Evolutionary conservation across 2,888 invertebrate species (phyloP), one percentile per base, ranked within the genome.

Genomic region (Periphyllus acericola): DNA sequence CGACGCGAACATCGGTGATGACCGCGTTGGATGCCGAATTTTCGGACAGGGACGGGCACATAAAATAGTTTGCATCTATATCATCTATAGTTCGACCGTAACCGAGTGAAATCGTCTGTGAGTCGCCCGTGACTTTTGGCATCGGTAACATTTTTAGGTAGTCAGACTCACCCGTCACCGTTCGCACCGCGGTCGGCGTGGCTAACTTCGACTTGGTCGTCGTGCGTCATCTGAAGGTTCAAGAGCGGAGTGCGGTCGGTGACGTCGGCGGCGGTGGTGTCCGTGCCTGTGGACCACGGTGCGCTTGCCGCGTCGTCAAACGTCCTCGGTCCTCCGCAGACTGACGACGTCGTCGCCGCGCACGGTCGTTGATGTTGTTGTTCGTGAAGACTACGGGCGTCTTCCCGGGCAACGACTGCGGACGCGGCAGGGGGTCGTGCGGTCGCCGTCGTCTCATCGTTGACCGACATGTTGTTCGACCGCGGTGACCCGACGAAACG

Each of bases 201-300:
- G 36, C 21, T 29, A n/a, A 19, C 5, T 74, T 46, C 55, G 32
- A 34, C 76, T 21, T 5, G 34, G n/a, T 36, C n/a, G 21, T 72
- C 71, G 55, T 60, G 11, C 60, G 29, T 6, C 29, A 11, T 29
- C 55, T n/a, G 74, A 1, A 3, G 34, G 19, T 29, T 0, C 29
- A 86, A 36, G 34, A 86, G 55, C 25, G 86, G 86, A 52, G 86
- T 86, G 46, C 86, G 78, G 55, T 86, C 86, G 29, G 68, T 71
- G 86, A 29, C 40, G 29, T 40, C 40, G 83, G 36, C 19, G 52
- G 8, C 79, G 46, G 66, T 32, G 29, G 85, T 2, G 74, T n/a
- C n/a, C n/a, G 36, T 40, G 60, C 66, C 46, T 3, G 68, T 2
- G 6, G 71, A 52, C 79, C 32, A 71, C 52, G 52, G 52, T 71